These are phyloP conservation scores for Bombus breviceps DNA, from an alignment of 1,140 invertebrate species.

Conservation along the genomic window DNA sequence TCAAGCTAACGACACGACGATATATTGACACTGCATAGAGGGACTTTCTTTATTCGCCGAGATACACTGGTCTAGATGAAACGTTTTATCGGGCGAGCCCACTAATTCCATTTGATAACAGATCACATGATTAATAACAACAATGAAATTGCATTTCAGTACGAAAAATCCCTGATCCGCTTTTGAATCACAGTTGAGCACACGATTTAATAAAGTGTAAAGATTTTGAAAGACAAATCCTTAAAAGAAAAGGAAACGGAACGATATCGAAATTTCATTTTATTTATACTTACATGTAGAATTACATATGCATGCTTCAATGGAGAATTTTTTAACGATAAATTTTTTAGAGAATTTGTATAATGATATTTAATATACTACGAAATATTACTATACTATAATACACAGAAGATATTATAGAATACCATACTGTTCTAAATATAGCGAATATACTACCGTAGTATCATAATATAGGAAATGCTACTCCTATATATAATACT, in stretches of 20 bases:
- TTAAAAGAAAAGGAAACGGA: neutral
- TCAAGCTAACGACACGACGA: neutral
- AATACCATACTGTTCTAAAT: too few species aligned
- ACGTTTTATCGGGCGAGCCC: constrained; percentile 12
- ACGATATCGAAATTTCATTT: neutral
- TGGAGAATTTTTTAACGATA: too few species aligned
- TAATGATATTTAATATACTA: too few species aligned
- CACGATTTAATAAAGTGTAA: neutral
- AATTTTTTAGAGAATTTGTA: too few species aligned
- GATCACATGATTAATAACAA: constrained; percentile 25
- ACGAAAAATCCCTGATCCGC: neutral
- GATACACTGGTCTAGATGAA: neutral
- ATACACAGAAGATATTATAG: too few species aligned
- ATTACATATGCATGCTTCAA: too few species aligned
- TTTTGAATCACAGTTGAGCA: neutral
- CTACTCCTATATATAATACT: too few species aligned
- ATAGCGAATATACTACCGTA: too few species aligned
- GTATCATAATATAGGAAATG: too few species aligned
- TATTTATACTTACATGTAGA: neutral
- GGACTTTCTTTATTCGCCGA: constrained; percentile 23
- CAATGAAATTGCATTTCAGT: neutral
- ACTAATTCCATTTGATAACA: constrained; percentile 23
- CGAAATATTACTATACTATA: too few species aligned
- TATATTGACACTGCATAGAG: constrained; percentile 22
- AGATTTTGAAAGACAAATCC: neutral